Evolutionary conservation across 2,113 vertebrate genomes (phyloP).

Genomic region (Ochotona princeps): DNA sequence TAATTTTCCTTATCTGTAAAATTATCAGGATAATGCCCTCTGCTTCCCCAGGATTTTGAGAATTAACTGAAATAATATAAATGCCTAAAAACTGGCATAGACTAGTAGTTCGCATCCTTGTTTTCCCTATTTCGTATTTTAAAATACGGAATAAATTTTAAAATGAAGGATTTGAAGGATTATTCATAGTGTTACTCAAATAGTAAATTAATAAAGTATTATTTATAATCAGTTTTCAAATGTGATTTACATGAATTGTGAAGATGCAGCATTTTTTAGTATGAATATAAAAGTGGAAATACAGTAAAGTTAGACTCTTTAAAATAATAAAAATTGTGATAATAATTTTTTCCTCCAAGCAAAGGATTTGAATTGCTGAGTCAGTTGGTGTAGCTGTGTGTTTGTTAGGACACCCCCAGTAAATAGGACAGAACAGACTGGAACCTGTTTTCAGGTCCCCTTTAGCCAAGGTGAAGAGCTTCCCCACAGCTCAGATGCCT

Average conservation of each 20-base stretch:
- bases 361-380: not conserved
- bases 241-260: conserved; percentile 22
- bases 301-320: conserved; percentile 21
- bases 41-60: conserved; percentile 44
- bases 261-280: conserved; percentile 6
- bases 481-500: not conserved
- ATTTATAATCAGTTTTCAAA: conserved; percentile 46
- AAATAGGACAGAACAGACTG: conserved; percentile 33
- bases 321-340: not conserved
- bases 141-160: conserved; percentile 58
- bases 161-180: conserved; percentile 47
- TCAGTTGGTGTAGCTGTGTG: not conserved
- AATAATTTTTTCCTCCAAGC: not conserved
- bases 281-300: conserved; percentile 16
- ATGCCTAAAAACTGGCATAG: conserved; percentile 67
- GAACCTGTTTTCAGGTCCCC: conserved; percentile 14
- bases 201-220: conserved; percentile 42
- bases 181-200: conserved; percentile 41
- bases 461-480: not conserved
- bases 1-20: conserved; percentile 65
- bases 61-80: conserved; percentile 69
- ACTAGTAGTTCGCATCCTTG: conserved; percentile 53
- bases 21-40: conserved; percentile 34
- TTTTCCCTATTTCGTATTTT: conserved; percentile 45
- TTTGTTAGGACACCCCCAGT: not conserved